phyloP scores from a whole-genome alignment of 1,140 invertebrate genomes.

The Platorchestia sp. region DNA sequence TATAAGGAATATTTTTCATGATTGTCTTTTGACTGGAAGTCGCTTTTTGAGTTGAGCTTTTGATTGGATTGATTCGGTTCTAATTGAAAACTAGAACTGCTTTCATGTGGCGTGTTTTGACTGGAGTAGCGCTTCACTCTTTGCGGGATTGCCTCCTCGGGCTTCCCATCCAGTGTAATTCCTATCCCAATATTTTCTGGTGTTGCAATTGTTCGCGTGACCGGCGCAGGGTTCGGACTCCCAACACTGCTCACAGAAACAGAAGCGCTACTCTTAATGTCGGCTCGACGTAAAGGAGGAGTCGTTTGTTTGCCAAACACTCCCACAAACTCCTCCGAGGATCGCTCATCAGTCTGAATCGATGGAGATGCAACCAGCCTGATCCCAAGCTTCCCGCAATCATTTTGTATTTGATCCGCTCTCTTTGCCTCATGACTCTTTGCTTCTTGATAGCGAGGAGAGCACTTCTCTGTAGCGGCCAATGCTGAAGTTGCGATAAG shows the following conservation, averaged over 20 bases:
- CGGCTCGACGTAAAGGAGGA: background rate
- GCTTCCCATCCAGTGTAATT: background rate
- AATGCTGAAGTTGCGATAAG: background rate
- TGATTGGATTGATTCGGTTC: background rate
- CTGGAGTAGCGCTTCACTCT: background rate
- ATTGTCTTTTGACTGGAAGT: background rate
- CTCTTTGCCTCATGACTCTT: background rate
- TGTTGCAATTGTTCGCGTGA: conserved; percentile 9
- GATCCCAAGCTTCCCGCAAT: conserved; percentile 11
- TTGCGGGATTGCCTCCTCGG: background rate
- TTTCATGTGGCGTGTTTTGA: background rate
- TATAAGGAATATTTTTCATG: background rate
- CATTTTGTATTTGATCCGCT: background rate
- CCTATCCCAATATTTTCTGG: background rate
- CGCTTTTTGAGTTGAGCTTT: background rate
- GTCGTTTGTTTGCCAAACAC: conserved; percentile 42
- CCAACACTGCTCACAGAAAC: background rate
- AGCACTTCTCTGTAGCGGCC: background rate
- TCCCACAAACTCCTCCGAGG: background rate
- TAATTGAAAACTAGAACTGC: background rate
- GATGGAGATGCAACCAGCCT: background rate
- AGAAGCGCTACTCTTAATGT: background rate
- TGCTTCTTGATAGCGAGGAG: background rate
- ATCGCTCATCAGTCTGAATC: conserved; percentile 32
- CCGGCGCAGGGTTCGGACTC: background rate